Evolutionary conservation across 2,888 invertebrate species (phyloP).

Genomic region (Dendrolimus pini): DNA sequence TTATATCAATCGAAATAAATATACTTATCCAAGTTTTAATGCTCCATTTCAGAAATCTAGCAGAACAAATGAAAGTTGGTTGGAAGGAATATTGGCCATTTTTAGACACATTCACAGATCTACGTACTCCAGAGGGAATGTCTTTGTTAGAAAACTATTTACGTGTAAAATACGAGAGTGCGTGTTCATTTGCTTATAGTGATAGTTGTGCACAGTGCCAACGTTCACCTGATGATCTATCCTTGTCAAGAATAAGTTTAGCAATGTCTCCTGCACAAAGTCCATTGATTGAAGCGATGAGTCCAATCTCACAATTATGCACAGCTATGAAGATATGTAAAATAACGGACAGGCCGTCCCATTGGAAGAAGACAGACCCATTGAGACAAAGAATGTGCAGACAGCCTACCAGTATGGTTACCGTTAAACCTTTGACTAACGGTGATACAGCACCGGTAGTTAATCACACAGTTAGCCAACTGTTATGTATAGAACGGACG

Average conservation of each 20-base stretch:
- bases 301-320: conserved; percentile 79
- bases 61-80: conserved; percentile 82
- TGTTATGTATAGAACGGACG: conserved; percentile 61
- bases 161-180: conserved; percentile 67
- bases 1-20: no score
- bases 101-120: conserved; percentile 86
- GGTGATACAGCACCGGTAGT: conserved; percentile 36
- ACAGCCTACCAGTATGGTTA: conserved; percentile 28
- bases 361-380: conserved; percentile 54
- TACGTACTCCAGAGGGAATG: conserved; percentile 85
- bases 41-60: conserved; percentile 74
- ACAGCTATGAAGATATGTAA: conserved; percentile 74
- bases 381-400: conserved; percentile 47
- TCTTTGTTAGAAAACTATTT: conserved; percentile 85
- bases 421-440: conserved; percentile 28
- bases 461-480: conserved; percentile 57
- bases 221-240: conserved; percentile 41
- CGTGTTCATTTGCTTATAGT: conserved; percentile 52
- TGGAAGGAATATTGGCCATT: conserved; percentile 98
- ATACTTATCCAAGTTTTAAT: background rate
- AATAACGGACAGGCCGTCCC: conserved; percentile 50
- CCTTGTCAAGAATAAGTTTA: conserved; percentile 47
- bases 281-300: conserved; percentile 38
- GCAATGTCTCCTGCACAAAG: conserved; percentile 29
- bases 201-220: conserved; percentile 46